Base-by-base conservation (phyloP, 2,888 invertebrate species). In the Lasius platythorax region DNA sequence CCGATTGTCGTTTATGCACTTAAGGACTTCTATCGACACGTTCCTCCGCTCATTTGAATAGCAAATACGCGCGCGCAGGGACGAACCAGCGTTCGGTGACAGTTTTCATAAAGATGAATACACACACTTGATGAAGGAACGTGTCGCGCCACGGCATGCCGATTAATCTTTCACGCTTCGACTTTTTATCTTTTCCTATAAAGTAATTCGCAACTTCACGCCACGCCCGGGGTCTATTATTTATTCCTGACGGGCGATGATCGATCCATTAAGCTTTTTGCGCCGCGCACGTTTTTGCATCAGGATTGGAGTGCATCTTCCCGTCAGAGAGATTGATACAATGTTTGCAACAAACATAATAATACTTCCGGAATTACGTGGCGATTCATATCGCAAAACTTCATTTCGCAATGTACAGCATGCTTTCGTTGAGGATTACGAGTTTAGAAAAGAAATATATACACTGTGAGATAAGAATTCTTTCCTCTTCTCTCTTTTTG, bases 21-120 rank as follows among this genome's bases (percentile, higher is more conserved):
- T 79, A 79, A 70, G 70, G 70, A 79, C 70, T 79, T 58, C 79
- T 70, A 79, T 79, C 79, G 79, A 58, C 70, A 79, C 79, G 43
- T 68, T 33, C 58, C 70, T 58, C 37, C 79, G 70, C 70, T 70
- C 70, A 79, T 79, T 79, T 79, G 79, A 79, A 79, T 79, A 58
- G 58, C 79, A 79, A 79, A 79, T 79, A 79, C 43, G 18, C 8
- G n/a, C 58, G 43, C 56, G 30, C n/a, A 37, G 33, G 43, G 3
- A 28, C 67, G 76, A 67, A 53, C 53, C 40, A 58, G 58, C 70
- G 56, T 68, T 12, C 43, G 58, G 70, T 58, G 70, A 58, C 79
- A 58, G n/a, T 79, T 79, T 70, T 79, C 79, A 18, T 23, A 23
- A 58, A 70, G 70, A 68, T 78, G 78, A 79, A 79, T 79, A 53